phyloP scores from a whole-genome alignment of 2,113 vertebrate genomes.

The Callaeas wilsoni region DNA sequence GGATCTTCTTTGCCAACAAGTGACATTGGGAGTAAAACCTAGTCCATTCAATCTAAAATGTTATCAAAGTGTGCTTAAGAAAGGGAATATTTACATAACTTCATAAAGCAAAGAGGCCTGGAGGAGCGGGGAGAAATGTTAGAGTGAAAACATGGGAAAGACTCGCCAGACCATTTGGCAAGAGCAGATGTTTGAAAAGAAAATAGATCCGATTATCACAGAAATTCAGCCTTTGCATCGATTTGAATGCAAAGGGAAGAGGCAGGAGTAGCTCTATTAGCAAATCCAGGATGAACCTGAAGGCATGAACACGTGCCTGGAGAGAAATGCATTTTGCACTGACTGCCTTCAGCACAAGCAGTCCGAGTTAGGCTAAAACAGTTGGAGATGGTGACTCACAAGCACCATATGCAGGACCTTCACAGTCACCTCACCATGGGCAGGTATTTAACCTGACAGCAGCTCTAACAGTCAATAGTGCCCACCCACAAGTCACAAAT shows the following conservation, averaged over 20 bases:
- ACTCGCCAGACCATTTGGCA: background rate
- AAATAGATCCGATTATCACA: background rate
- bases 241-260: background rate
- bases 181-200: background rate
- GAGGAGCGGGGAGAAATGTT: background rate
- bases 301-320: rapidly evolving
- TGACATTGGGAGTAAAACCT: background rate
- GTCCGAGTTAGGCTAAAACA: background rate
- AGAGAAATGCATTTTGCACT: background rate
- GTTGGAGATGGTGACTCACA: background rate
- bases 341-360: background rate
- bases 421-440: background rate
- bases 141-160: background rate
- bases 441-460: background rate
- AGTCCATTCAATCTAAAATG: background rate
- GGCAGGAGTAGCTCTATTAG: background rate
- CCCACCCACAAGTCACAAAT: background rate
- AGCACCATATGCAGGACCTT: background rate
- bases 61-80: background rate
- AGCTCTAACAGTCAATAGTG: background rate
- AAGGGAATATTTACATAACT: conserved; percentile 10
- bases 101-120: background rate
- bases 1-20: background rate
- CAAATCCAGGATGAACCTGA: background rate
- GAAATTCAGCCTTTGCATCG: background rate